phyloP scores from a whole-genome alignment of 2,797 vertebrate genomes.

The Molossus alvarezi region DNA sequence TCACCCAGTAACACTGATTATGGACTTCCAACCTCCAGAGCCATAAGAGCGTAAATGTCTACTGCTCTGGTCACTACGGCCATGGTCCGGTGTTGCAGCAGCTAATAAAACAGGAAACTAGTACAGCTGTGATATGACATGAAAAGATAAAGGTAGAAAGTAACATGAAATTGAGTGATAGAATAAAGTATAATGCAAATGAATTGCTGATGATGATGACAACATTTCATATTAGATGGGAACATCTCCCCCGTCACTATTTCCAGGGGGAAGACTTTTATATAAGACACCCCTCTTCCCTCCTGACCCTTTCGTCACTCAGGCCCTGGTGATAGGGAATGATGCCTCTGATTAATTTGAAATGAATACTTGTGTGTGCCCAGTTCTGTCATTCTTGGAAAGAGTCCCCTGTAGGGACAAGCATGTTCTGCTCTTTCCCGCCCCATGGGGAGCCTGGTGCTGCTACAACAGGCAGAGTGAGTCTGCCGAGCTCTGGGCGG shows the following conservation, averaged over 20 bases:
- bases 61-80: background rate
- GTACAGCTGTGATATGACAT: background rate
- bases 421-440: background rate
- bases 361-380: background rate
- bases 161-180: background rate
- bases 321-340: background rate
- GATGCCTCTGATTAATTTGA: background rate
- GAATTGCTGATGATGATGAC: background rate
- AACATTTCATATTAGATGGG: background rate
- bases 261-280: background rate
- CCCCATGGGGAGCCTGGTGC: background rate
- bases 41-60: background rate
- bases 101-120: background rate
- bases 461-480: background rate
- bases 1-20: background rate
- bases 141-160: slow-evolving; percentile 25
- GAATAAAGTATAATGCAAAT: slow-evolving; percentile 4
- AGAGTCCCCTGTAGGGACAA: background rate
- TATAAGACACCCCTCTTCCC: background rate
- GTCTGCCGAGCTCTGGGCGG: background rate
- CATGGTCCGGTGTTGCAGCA: background rate
- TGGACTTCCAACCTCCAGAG: background rate
- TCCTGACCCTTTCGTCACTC: background rate
- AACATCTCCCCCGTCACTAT: background rate
- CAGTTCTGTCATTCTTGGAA: background rate